phyloP scores from a whole-genome alignment of 2,797 vertebrate species.

The Darevskia mixta region DNA sequence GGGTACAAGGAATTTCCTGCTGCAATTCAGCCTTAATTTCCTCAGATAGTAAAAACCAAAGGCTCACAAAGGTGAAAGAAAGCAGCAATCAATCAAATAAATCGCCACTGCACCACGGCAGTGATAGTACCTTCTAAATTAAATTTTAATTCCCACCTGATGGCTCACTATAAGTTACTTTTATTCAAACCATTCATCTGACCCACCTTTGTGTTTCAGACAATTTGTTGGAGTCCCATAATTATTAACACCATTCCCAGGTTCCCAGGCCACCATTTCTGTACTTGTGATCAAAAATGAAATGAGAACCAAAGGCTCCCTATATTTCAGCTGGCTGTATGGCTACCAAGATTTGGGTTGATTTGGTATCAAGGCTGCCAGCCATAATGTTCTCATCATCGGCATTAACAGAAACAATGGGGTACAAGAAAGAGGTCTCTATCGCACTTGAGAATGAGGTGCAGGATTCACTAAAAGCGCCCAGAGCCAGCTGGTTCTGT shows the following conservation, averaged over 20 bases:
- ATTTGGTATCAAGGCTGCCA: constrained; percentile 52
- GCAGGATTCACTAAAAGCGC: background rate
- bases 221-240: constrained; percentile 62
- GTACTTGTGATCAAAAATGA: constrained; percentile 56
- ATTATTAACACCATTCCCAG: constrained; percentile 72
- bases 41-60: constrained; percentile 85
- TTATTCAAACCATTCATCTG: constrained; percentile 72
- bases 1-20: constrained; percentile 87
- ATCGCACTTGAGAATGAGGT: background rate
- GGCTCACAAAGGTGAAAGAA: constrained; percentile 85
- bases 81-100: constrained; percentile 85
- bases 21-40: constrained; percentile 87
- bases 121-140: constrained; percentile 84
- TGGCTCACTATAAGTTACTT: constrained; percentile 76
- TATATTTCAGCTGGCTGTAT: constrained; percentile 19
- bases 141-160: constrained; percentile 88
- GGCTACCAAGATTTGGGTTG: constrained; percentile 46
- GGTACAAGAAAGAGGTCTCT: background rate
- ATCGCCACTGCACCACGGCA: constrained; percentile 78
- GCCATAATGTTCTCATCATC: constrained; percentile 62
- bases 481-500: background rate
- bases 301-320: constrained; percentile 50
- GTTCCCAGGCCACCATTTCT: constrained; percentile 41
- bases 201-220: constrained; percentile 70
- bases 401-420: constrained; percentile 12